These are phyloP conservation scores for Orchestes rusci DNA, from an alignment of 2,888 invertebrate genomes.

Conservation along the genomic window DNA sequence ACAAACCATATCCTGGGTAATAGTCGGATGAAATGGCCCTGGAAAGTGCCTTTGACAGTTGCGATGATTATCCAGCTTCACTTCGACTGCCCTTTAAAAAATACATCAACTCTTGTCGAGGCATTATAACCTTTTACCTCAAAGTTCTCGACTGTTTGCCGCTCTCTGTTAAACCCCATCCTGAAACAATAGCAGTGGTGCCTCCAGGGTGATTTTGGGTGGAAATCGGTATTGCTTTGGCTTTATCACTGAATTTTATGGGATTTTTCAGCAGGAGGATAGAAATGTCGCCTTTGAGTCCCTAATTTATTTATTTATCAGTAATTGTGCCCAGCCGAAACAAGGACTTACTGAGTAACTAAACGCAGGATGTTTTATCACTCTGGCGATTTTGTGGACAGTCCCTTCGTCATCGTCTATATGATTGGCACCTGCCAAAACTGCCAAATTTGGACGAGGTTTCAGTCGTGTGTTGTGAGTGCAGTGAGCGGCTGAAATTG, in stretches of 20 bases:
- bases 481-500: conserved; percentile 32
- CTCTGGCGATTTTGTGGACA: conserved; percentile 27
- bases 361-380: conserved; percentile 32
- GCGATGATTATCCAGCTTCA: conserved; percentile 26
- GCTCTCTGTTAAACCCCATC: conserved; percentile 32
- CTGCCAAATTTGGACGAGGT: conserved; percentile 27
- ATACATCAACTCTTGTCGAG: not conserved
- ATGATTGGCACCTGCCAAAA: conserved; percentile 32
- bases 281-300: conserved; percentile 28
- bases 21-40: conserved; percentile 28
- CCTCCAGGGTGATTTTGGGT: conserved; percentile 27
- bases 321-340: too few relatives aligned
- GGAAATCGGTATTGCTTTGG: conserved; percentile 26
- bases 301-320: too few relatives aligned
- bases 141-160: conserved; percentile 30
- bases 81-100: conserved; percentile 18
- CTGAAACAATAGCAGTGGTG: conserved; percentile 29
- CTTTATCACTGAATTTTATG: conserved; percentile 27
- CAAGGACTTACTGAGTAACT: conserved; percentile 22
- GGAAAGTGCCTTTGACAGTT: conserved; percentile 33
- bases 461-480: conserved; percentile 27
- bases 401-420: conserved; percentile 29
- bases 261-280: conserved; percentile 30
- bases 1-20: conserved; percentile 32
- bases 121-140: conserved; percentile 8